phyloP scores from a whole-genome alignment of 2,113 vertebrate species.

The Ammodytes dubius region DNA sequence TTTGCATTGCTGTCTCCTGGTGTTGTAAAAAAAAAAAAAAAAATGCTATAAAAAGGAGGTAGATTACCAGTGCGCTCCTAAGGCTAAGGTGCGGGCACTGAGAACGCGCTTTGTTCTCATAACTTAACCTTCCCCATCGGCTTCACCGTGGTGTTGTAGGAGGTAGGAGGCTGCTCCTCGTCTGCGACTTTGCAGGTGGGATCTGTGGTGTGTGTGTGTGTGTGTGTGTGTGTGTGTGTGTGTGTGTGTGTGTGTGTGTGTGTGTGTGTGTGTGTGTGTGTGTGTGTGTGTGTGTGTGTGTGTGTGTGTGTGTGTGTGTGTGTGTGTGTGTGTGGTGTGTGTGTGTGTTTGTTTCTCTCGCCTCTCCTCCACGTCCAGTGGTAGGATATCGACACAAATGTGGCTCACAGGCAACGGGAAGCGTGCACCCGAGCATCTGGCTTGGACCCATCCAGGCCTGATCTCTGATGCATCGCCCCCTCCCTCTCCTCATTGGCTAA shows the following conservation, averaged over 20 bases:
- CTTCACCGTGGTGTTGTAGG: not conserved
- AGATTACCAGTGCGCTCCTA: not conserved
- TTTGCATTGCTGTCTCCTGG: constrained; percentile 27
- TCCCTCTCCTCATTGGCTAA: constrained; percentile 71
- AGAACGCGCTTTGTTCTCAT: constrained; percentile 1
- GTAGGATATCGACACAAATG: constrained; percentile 14
- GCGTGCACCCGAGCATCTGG: constrained; percentile 57
- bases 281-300: not conserved
- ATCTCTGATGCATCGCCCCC: constrained; percentile 42
- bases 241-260: too few relatives aligned
- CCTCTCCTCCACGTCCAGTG: not conserved
- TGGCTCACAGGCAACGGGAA: constrained; percentile 18
- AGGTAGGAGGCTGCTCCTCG: not conserved
- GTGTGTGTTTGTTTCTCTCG: not conserved
- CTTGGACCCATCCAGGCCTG: constrained; percentile 59
- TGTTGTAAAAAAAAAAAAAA: constrained; percentile 9
- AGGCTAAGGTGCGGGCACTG: not conserved
- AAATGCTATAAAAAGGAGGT: too few relatives aligned
- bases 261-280: not conserved
- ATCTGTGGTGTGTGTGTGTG: constrained; percentile 12
- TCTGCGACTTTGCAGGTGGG: constrained; percentile 32
- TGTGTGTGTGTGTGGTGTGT: not conserved
- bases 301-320: too few relatives aligned
- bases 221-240: too few relatives aligned
- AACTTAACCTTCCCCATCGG: not conserved